phyloP scores from a whole-genome alignment of 2,888 invertebrate species.

The Globia sparganii region DNA sequence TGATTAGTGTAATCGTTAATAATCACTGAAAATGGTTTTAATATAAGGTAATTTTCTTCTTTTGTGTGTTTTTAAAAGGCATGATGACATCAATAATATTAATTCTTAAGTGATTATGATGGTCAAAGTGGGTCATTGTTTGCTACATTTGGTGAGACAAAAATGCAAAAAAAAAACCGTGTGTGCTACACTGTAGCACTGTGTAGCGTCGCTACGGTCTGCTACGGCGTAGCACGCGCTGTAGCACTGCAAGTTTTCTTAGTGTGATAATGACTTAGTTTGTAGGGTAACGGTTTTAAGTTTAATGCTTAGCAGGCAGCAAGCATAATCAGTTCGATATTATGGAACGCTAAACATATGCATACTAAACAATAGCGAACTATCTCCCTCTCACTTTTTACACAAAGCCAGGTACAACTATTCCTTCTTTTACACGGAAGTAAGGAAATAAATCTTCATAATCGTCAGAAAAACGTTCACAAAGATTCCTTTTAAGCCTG shows the following conservation, averaged over 20 bases:
- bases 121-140: background rate
- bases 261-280: background rate
- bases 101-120: background rate
- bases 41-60: background rate
- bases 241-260: constrained; percentile 2
- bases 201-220: background rate
- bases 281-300: background rate
- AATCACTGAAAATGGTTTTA: background rate
- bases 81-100: background rate
- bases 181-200: constrained; percentile 7
- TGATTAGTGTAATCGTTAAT: constrained; percentile 16
- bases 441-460: constrained; percentile 45
- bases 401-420: constrained; percentile 24
- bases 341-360: background rate
- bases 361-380: background rate
- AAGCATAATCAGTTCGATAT: background rate
- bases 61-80: background rate
- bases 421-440: constrained; percentile 26
- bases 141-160: background rate
- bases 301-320: background rate
- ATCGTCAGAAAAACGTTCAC: constrained; percentile 62
- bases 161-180: background rate
- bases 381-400: background rate
- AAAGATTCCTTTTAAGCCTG: constrained; percentile 62
- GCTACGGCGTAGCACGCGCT: constrained; percentile 41